Conservation (phyloP, 1,140 invertebrate genomes). For the Pseudobourletiella spinata region DNA sequence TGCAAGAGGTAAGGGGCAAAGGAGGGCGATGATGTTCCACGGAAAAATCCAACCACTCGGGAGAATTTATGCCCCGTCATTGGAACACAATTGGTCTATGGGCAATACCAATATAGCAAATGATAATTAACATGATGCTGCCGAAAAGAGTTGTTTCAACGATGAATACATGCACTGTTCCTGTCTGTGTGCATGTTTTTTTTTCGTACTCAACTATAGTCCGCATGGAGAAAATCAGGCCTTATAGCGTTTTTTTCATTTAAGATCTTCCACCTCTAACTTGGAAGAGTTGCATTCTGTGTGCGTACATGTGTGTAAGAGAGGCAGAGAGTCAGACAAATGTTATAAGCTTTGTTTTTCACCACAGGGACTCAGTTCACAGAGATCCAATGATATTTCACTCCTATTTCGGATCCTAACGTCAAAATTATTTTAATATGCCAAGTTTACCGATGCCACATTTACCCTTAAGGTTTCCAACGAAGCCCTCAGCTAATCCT, state of each 20-base stretch:
- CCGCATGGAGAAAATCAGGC: constrained; percentile 5
- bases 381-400: constrained; percentile 11
- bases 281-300: no score
- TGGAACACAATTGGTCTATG: constrained; percentile 16
- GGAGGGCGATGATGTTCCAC: no score
- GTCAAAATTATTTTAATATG: not conserved
- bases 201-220: no score
- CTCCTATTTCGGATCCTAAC: constrained; percentile 4
- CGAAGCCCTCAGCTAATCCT: no score
- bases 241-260: constrained; percentile 6
- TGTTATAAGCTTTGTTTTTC: constrained; percentile 18
- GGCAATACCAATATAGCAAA: constrained; percentile 20
- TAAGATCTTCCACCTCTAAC: constrained; percentile 9
- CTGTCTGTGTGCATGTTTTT: no score
- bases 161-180: not conserved
- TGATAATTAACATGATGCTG: constrained; percentile 25
- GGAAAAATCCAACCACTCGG: constrained; percentile 12
- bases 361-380: constrained; percentile 18
- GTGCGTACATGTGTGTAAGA: no score
- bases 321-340: no score
- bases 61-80: constrained; percentile 15
- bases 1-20: not conserved
- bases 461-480: not conserved
- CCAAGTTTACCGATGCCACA: not conserved
- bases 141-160: constrained; percentile 15